Percentiles rank a stretch among this genome's conserved stretches.
These are phyloP conservation scores for Porphyrio hochstetteri DNA, from an alignment of 2,113 vertebrate species.

Conservation along the genomic window DNA sequence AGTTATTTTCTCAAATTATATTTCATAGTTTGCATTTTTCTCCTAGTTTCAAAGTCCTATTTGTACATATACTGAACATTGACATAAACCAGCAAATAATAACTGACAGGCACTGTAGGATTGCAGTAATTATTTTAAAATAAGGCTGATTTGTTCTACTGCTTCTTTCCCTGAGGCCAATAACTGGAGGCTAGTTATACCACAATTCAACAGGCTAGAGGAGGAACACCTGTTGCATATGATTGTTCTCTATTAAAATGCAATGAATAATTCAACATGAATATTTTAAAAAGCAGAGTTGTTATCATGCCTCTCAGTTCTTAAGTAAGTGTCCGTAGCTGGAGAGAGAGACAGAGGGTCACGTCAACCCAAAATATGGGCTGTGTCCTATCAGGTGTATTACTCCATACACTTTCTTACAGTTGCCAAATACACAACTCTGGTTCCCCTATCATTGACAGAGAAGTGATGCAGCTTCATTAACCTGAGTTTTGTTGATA, in stretches of 20 bases:
- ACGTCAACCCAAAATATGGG: neutral
- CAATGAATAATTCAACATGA: conserved; percentile 76
- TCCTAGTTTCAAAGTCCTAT: conserved; percentile 25
- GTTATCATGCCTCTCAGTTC: neutral
- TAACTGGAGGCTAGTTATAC: conserved; percentile 66
- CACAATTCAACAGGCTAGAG: conserved; percentile 62
- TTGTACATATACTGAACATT: conserved; percentile 15
- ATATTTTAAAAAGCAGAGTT: conserved; percentile 35
- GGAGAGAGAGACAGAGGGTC: neutral
- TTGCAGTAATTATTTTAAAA: conserved; percentile 75
- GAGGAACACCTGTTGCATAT: conserved; percentile 71
- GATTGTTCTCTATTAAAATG: conserved; percentile 68
- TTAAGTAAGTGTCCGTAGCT: neutral
- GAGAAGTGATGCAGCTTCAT: neutral
- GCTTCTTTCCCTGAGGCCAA: conserved; percentile 54
- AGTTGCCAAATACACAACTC: neutral
- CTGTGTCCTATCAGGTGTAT: neutral
- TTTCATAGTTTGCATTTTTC: conserved; percentile 17
- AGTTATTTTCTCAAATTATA: conserved; percentile 44
- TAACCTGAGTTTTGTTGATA: neutral
- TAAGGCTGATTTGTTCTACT: conserved; percentile 71
- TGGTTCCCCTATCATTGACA: neutral
- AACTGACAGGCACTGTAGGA: conserved; percentile 64
- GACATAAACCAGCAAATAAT: conserved; percentile 58
- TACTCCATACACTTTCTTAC: neutral